Conservation (phyloP, 2,888 invertebrate genomes). For the Cerceris rybyensis region DNA sequence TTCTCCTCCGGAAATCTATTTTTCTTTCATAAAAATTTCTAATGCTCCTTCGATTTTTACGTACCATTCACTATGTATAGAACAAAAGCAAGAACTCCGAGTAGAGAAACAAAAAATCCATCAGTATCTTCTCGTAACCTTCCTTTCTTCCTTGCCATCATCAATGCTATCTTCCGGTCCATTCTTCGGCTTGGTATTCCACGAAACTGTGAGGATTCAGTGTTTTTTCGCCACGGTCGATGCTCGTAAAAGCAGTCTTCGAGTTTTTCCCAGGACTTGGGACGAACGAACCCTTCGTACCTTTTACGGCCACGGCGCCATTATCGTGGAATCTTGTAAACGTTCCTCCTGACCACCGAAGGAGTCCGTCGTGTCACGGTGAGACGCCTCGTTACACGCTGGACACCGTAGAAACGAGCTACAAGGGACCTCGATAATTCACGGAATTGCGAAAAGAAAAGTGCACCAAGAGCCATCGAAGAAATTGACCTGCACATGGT, state of each 20-base stretch:
- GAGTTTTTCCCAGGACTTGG: constrained; percentile 56
- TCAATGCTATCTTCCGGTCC: background rate
- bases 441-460: constrained; percentile 32
- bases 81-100: no score
- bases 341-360: constrained; percentile 35
- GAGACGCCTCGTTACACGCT: constrained; percentile 41
- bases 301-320: constrained; percentile 51
- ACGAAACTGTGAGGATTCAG: constrained; percentile 30
- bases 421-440: constrained; percentile 38
- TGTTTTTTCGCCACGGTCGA: constrained; percentile 29
- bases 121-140: no score
- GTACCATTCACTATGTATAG: no score
- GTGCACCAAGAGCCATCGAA: constrained; percentile 12
- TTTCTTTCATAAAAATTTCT: no score
- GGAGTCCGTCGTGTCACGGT: constrained; percentile 44
- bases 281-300: constrained; percentile 38
- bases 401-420: constrained; percentile 32
- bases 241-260: constrained; percentile 45
- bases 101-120: no score
- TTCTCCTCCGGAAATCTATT: no score
- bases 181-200: constrained; percentile 11
- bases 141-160: background rate
- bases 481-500: background rate
- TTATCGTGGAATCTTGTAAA: constrained; percentile 62
- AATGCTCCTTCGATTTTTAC: no score